A percentile compares a stretch with the other conserved stretches of the same genome.
These are phyloP conservation scores for Pseudolycoriella hygida DNA, from an alignment of 2,888 invertebrate genomes.

Conservation along the genomic window DNA sequence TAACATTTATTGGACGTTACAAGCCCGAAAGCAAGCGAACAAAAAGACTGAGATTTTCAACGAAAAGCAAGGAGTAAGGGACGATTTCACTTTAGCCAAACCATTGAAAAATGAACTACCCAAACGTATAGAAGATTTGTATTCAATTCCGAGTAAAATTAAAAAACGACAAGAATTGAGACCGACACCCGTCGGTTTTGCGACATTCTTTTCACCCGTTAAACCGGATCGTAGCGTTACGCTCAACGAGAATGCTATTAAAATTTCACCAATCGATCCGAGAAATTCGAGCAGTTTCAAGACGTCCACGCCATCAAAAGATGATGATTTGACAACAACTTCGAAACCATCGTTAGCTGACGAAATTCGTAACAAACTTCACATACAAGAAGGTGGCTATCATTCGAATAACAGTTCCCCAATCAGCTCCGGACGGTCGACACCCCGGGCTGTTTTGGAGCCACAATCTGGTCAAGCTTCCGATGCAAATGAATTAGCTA, in stretches of 20 bases:
- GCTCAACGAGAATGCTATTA: conserved; percentile 30
- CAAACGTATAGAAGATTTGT: conserved; percentile 20
- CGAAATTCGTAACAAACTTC: conserved; percentile 33
- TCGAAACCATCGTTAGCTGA: conserved; percentile 48
- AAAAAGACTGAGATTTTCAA: background rate
- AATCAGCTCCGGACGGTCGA: conserved; percentile 32
- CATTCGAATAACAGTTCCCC: conserved; percentile 33
- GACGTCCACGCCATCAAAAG: conserved; percentile 46
- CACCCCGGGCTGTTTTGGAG: conserved; percentile 25
- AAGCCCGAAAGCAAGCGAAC: conserved; percentile 16
- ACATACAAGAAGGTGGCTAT: conserved; percentile 16
- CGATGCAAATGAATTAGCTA: conserved; percentile 31
- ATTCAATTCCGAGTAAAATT: conserved; percentile 22
- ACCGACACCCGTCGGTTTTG: conserved; percentile 13
- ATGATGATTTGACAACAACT: conserved; percentile 41
- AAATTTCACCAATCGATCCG: conserved; percentile 51
- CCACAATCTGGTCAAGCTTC: conserved; percentile 39
- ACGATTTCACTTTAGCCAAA: background rate
- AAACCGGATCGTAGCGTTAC: conserved; percentile 7
- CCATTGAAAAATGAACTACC: conserved; percentile 5
- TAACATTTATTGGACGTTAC: conserved; percentile 41
- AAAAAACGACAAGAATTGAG: conserved; percentile 9
- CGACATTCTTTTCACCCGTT: conserved; percentile 15
- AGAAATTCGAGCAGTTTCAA: conserved; percentile 39
- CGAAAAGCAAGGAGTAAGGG: conserved; percentile 12